Evolutionary conservation across 2,888 invertebrate genomes (phyloP), one percentile per base, ranked within the genome.

Genomic region (Labia minor): DNA sequence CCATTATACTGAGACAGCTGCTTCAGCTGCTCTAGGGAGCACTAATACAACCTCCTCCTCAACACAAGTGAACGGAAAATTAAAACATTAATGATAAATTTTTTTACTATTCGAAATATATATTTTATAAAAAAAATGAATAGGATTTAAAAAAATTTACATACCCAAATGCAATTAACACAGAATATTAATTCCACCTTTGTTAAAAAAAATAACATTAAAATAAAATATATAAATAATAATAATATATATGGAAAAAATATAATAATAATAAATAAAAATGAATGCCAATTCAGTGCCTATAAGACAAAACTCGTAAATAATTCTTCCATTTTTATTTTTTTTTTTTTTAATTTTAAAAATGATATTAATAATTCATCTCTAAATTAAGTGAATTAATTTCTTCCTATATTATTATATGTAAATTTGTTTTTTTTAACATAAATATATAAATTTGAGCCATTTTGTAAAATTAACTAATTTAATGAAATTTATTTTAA

Each of bases 1-100:
- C 65, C 88, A 86, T 77, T 90, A 89, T 73, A 87, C 89, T 68
- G 87, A 86, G 77, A 37, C 67, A 19, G 70, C 67, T 14, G 66
- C 49, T 16, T 19, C 66, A 21, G 1, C 63, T 19, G 21, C 62
- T 11, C 81, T 85, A 67, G 85, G 87, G 8, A 80, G 86, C 67
- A 82, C 82, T 65, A 83, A 82, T 71, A 76, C 81, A 68, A 79
- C 80, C 72, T 76, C 66, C 75, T 69, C 74, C 77, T 72, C 77
- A 78, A 71, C 73, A 76, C 75, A 66, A 26, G 67, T 64, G 69
- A 86, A 85, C 77, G 85, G 85, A 71, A 86, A 85, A 77, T 78
- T 80, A 77, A 85, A 85, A 79, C 78, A 78, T 72, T 82, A 83
- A 81, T 86, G 85, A 86, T 81, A 71, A 72, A 73, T 70, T 71